Evolutionary conservation across 1,140 invertebrate species (phyloP), one percentile per base, ranked within the genome.

Genomic region (Ephestia elutella): DNA sequence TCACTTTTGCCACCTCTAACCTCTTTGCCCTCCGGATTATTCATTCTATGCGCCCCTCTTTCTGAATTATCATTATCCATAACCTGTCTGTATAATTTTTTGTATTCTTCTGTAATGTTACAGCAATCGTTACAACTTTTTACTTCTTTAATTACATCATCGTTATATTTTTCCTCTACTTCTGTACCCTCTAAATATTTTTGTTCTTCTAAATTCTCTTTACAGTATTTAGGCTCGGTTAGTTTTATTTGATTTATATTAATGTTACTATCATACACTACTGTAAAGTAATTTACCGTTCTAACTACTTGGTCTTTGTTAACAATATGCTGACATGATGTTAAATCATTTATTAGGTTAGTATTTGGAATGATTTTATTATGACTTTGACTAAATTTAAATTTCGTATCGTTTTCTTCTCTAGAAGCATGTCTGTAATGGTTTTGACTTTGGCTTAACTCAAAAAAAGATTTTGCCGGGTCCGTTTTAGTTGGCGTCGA

Each of bases 381-480:
- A 53, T 64, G 50, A n/a, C 30, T 54, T 49, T 64, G 66, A 30
- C 56, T 53, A 35, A 68, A 44, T 50, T 63, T 60, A 38, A 50
- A 49, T 51, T 70, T 54, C 44, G 20, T 1, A 35, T 38, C 18
- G 53, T 19, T 53, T 11, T 57, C 70, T 48, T 21, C 25, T 28
- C 51, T 15, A 54, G 21, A 50, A 59, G 62, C 65, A 56, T 86
- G 78, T 53, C 80, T 82, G 15, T 83, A 86, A 62, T 88, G 84
- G 28, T 88, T 76, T 81, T 87, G 80, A 17, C 83, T 82, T 56
- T 87, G 78, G 68, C 86, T 88, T 63, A 87, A 77, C 61, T 88
- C 86, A 87, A 88, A 88, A 88, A 88, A 88, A 87, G 86, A 81
- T 63, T 88, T 86, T 25, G 78, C 66, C 8, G 73, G 79, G 15